Percentiles rank a stretch among this genome's conserved stretches.
phyloP scores from a whole-genome alignment of 2,797 vertebrate species.

The Pachyuromys duprasi region DNA sequence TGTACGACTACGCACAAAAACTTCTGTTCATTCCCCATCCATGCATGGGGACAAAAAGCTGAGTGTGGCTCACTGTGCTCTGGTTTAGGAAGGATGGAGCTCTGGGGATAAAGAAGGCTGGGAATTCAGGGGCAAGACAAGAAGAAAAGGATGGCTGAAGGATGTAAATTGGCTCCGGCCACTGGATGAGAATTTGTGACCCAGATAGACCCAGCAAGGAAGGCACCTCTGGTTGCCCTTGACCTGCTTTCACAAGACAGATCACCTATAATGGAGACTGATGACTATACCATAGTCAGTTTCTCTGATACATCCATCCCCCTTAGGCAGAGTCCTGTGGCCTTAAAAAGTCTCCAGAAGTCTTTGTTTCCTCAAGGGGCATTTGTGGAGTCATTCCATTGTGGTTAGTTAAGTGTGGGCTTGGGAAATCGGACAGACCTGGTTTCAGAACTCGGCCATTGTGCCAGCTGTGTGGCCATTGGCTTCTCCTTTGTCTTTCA shows the following conservation, averaged over 20 bases:
- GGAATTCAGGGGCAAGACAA: not conserved
- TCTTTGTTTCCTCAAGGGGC: not conserved
- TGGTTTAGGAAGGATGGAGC: slow-evolving; percentile 32
- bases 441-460: slow-evolving; percentile 35
- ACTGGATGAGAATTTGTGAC: not conserved
- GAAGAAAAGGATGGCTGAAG: not conserved
- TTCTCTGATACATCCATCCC: not conserved
- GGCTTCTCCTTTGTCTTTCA: not conserved
- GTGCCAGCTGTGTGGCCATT: not conserved
- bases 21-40: slow-evolving; percentile 67
- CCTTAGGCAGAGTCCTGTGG: not conserved
- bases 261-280: not conserved
- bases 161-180: not conserved
- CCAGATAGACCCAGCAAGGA: slow-evolving; percentile 3
- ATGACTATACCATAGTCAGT: not conserved
- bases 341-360: slow-evolving; percentile 18
- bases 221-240: slow-evolving; percentile 35
- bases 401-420: slow-evolving; percentile 11
- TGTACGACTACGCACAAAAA: slow-evolving; percentile 74
- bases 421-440: slow-evolving; percentile 21
- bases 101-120: not conserved
- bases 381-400: not conserved
- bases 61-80: slow-evolving; percentile 68
- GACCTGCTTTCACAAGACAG: not conserved
- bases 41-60: slow-evolving; percentile 72